Evolutionary conservation across 2,113 vertebrate genomes (phyloP), one percentile per base, ranked within the genome.

Genomic region (Apistogramma diplotaenia): DNA sequence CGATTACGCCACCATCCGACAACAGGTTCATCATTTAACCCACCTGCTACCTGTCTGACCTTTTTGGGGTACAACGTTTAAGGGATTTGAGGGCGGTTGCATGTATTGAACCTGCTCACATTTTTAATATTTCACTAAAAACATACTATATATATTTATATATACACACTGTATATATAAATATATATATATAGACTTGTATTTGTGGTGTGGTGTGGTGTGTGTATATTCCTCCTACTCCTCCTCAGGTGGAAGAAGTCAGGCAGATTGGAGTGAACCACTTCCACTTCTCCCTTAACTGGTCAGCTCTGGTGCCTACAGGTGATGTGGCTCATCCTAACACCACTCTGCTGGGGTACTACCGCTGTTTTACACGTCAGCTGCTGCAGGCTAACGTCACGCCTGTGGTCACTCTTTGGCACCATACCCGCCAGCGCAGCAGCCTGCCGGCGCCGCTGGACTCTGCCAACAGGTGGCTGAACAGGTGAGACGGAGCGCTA

Each of bases 281-380:
- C 89, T 99, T 98, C 77, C 96, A 97, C 91, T 99, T 99, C 94
- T 95, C 97, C 10, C 93, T 99, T 71, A 96, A 96, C 91, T 99
- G 98, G 98, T 96, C 96, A 9, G 94, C 94, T 2, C 89, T 99
- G 75, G 94, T 98, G 40, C 97, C 97, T 1, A 89, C 94, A 19
- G 98, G 97, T 2, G 94, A 96, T 12, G 94, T 93, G 78, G 93
- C 95, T 8, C 92, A 91, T 19, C 93, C 96, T 43, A 99, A 99
- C 89, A 79, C 81, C 85, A 96, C 96, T 0, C 94, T 97, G 82
- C 92, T 99, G 73, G 93, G 80, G 55, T 99, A 97, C 93, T 99
- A 99, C 86, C 94, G 92, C 85, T 99, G 98, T 86, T 93, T 99
- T 79, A 93, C 90, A 80, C 94, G 93, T 2, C 98, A 99, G 92